Evolutionary conservation across 2,113 vertebrate species (phyloP), one percentile per base, ranked within the genome.

Genomic region (Aegithalos caudatus): DNA sequence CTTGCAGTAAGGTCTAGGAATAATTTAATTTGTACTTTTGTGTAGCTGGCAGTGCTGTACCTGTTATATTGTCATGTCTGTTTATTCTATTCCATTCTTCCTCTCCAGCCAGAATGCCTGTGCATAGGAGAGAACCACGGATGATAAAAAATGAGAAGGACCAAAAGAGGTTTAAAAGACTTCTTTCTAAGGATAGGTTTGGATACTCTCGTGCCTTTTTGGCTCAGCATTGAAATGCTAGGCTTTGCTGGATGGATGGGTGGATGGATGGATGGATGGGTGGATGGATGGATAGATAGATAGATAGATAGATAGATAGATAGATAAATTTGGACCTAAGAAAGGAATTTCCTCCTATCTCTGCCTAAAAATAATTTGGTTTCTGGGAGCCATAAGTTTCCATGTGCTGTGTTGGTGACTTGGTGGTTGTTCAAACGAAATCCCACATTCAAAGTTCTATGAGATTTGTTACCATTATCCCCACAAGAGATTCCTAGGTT

Each of bases 381-480:
- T 90, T 93, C 47, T 40, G 37, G 24, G 40, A 77, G 13, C 27
- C 17, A 25, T 37, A 45, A 69, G 18, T 88, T 82, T 40, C 31
- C 0, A 0, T 37, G 12, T 9, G 3, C 40, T 3, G 2, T 56
- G 21, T 57, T 69, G 45, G 45, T 72, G n/a, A 6, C 8, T 69
- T 4, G 3, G 33, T 73, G 28, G 24, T 33, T 61, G 28, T 65
- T 69, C 45, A 77, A 48, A 88, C 13, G 24, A 73, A 37, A 60
- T 69, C 3, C 6, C 47, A 48, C 16, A 21, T 70, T 58, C 77
- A 18, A 79, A 92, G 8, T 48, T 73, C 22, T 69, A 3, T 56
- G 25, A 2, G 0, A 65, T 83, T 11, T 0, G 0, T 65, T 54
- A 23, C 22, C 5, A 21, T 48, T 48, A 57, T 76, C 12, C 24